Percentiles rank a stretch among this genome's conserved stretches.
These are phyloP conservation scores for Drosophila obscura DNA, from an alignment of 1,140 invertebrate species.

Conservation along the genomic window DNA sequence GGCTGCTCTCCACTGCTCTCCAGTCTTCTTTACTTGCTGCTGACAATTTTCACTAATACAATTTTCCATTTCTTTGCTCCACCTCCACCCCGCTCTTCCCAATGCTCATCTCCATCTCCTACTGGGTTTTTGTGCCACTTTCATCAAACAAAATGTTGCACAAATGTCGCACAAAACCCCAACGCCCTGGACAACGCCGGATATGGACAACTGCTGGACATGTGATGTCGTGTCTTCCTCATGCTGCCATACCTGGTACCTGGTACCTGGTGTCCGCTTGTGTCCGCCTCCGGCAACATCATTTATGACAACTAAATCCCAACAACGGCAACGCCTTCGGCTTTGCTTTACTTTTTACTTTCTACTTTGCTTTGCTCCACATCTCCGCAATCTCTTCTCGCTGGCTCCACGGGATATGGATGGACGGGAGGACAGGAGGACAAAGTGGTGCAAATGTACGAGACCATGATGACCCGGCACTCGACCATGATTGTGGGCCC, in stretches of 20 bases:
- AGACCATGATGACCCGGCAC: slow-evolving; percentile 96
- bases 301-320: slow-evolving; percentile 81
- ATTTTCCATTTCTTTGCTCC: slow-evolving; percentile 51
- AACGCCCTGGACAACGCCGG: slow-evolving; percentile 29
- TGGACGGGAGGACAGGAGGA: slow-evolving; percentile 86
- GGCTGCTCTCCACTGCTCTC: slow-evolving; percentile 4
- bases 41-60: slow-evolving; percentile 77
- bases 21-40: slow-evolving; percentile 12
- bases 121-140: slow-evolving; percentile 56
- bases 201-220: slow-evolving; percentile 71
- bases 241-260: slow-evolving; percentile 3
- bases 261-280: background rate
- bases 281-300: slow-evolving; percentile 42
- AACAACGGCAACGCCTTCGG: slow-evolving; percentile 60
- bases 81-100: background rate
- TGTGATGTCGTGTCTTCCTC: slow-evolving; percentile 48
- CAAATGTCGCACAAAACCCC: slow-evolving; percentile 49
- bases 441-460: slow-evolving; percentile 95
- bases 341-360: background rate
- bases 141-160: slow-evolving; percentile 79
- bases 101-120: background rate
- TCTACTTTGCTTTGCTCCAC: slow-evolving; percentile 10
- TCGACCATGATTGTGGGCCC: slow-evolving; percentile 96
- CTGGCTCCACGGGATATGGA: too few species aligned
- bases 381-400: background rate